Percentiles rank a stretch among this genome's conserved stretches.
phyloP scores from a whole-genome alignment of 2,797 vertebrate genomes.

The Tangara arthus region DNA sequence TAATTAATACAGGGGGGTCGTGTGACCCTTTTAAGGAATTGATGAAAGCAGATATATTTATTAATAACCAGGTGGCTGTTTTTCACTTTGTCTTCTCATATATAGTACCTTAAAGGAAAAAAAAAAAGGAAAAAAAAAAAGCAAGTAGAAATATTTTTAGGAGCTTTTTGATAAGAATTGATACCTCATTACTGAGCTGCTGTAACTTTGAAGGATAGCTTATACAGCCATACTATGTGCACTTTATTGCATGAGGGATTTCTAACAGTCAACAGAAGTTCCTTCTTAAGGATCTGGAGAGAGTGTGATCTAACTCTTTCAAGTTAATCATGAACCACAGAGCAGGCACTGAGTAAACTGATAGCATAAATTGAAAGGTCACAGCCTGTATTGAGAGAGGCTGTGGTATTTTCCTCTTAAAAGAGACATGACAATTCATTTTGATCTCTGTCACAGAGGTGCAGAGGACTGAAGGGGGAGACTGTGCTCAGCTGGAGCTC shows the following conservation, averaged over 20 bases:
- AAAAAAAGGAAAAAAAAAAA: not conserved
- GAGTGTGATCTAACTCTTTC: constrained; percentile 30
- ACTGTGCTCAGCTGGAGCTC: not conserved
- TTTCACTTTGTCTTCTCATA: not conserved
- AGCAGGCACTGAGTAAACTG: constrained; percentile 43
- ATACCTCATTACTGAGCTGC: not conserved
- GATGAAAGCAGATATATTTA: not conserved
- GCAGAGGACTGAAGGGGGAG: not conserved
- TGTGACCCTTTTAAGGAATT: not conserved
- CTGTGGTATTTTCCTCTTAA: not conserved
- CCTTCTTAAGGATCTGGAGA: not conserved
- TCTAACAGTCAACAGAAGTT: constrained; percentile 46
- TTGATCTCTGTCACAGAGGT: not conserved
- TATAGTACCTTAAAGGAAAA: not conserved
- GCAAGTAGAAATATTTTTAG: not conserved
- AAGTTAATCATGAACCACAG: constrained; percentile 52
- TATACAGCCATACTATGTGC: not conserved
- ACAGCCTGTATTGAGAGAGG: constrained; percentile 6
- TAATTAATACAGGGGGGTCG: not conserved
- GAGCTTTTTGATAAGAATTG: not conserved
- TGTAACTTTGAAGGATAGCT: constrained; percentile 15
- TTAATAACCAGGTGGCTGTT: not conserved
- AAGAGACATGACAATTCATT: constrained; percentile 13
- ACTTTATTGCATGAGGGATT: constrained; percentile 30
- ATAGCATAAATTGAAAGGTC: constrained; percentile 57